These are phyloP conservation scores for Salvelinus sp. DNA, from an alignment of 2,113 vertebrate species.

Conservation along the genomic window DNA sequence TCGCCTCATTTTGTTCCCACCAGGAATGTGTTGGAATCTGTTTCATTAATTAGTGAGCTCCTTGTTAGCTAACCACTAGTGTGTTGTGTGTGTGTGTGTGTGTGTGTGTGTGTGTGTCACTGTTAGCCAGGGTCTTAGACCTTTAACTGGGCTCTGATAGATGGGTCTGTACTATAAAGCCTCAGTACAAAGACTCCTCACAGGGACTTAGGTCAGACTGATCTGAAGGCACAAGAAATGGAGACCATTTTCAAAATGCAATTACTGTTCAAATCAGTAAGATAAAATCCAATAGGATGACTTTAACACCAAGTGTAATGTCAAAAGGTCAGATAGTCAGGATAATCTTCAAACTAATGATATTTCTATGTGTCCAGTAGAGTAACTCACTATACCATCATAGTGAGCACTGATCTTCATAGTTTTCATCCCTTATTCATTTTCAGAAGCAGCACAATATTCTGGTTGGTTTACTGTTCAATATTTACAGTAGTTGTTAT, in stretches of 20 bases:
- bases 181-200: constrained; percentile 19
- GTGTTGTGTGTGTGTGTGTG: no score
- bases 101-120: background rate
- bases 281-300: no score
- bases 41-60: constrained; percentile 63
- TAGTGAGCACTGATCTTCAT: background rate
- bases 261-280: no score
- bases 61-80: constrained; percentile 31
- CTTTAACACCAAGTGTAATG: no score
- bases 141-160: constrained; percentile 26
- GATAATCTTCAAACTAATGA: no score
- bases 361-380: no score
- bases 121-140: constrained; percentile 4
- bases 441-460: no score
- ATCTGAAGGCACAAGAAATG: background rate
- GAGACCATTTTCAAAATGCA: background rate
- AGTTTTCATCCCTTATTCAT: background rate
- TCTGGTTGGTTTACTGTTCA: no score
- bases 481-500: background rate
- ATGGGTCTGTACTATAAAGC: constrained; percentile 34
- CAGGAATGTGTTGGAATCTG: constrained; percentile 48
- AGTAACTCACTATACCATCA: no score
- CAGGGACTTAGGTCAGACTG: background rate
- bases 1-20: constrained; percentile 57
- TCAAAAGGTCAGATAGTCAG: no score